A percentile compares a stretch with the other conserved stretches of the same genome.
These are phyloP conservation scores for Stratiomys singularior DNA, from an alignment of 2,888 invertebrate species.

Conservation along the genomic window DNA sequence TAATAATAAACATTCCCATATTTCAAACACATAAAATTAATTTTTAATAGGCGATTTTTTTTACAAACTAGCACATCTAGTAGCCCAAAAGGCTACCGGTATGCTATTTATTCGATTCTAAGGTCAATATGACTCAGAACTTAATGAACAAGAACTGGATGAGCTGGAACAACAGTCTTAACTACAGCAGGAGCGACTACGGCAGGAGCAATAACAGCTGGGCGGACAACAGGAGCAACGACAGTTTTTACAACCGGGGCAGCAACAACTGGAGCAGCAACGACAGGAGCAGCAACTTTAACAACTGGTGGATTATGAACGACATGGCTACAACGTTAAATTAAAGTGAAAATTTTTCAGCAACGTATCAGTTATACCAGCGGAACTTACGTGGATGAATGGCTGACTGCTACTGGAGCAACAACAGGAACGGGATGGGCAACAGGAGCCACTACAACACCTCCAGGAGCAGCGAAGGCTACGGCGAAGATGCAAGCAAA, in stretches of 20 bases:
- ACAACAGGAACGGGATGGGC: conserved; percentile 46
- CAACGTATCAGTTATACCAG: background rate
- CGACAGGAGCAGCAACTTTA: conserved; percentile 38
- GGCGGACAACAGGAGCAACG: background rate
- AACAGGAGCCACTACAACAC: conserved; percentile 55
- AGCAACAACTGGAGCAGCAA: conserved; percentile 41
- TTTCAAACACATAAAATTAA: no score
- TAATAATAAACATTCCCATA: no score
- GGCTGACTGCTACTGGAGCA: conserved; percentile 50
- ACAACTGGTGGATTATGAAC: conserved; percentile 42
- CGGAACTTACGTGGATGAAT: conserved; percentile 47
- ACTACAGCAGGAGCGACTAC: conserved; percentile 19
- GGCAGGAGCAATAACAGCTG: conserved; percentile 5
- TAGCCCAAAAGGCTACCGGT: no score
- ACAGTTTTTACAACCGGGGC: conserved; percentile 18
- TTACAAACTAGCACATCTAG: no score
- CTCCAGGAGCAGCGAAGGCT: conserved; percentile 60
- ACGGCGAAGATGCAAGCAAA: conserved; percentile 59
- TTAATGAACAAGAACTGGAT: conserved; percentile 43
- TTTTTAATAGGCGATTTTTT: no score
- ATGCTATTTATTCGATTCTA: no score
- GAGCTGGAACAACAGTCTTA: conserved; percentile 32
- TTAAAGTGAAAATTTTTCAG: background rate
- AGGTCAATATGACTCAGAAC: no score
- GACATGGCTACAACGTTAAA: conserved; percentile 24